Evolutionary conservation across 1,140 invertebrate species (phyloP).

Genomic region (Schmidtea mediterranea): DNA sequence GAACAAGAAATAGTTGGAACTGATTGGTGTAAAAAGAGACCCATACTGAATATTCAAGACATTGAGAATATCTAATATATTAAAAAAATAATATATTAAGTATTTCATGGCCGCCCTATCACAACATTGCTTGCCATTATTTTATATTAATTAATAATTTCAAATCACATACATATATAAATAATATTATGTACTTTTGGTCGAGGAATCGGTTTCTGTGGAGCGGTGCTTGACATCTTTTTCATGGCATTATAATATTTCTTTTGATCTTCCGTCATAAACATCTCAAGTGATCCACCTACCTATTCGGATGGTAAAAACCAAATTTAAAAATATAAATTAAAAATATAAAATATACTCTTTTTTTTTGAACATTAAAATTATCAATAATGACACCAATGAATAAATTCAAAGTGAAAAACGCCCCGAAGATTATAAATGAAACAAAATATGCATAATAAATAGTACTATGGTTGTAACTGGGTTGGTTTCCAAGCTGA

Average conservation of each 20-base stretch:
- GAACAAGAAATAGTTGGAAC: too few relatives aligned
- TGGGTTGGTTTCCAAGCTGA: conserved; percentile 60
- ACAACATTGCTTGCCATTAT: too few relatives aligned
- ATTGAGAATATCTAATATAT: too few relatives aligned
- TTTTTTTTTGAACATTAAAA: conserved; percentile 97
- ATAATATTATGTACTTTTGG: conserved; percentile 31
- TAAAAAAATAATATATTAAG: too few relatives aligned
- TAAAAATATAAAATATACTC: conserved; percentile 19
- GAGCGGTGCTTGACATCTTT: conserved; percentile 92
- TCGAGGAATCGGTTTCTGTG: conserved; percentile 79
- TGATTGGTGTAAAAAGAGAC: too few relatives aligned
- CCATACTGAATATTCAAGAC: too few relatives aligned
- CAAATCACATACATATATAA: too few relatives aligned
- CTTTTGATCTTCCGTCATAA: conserved; percentile 98
- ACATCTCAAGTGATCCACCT: conserved; percentile 88
- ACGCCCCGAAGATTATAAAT: conserved; percentile 85
- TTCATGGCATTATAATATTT: conserved; percentile 99
- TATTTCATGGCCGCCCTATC: too few relatives aligned
- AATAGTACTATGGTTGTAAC: conserved; percentile 68
- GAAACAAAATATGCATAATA: conserved; percentile 95
- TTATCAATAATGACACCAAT: conserved; percentile 95
- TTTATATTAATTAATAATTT: too few relatives aligned
- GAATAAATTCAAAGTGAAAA: conserved; percentile 87
- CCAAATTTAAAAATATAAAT: not conserved
- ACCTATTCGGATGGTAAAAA: conserved; percentile 28